Evolutionary conservation across 2,888 invertebrate genomes (phyloP).

Genomic region (Heliconius cydno): DNA sequence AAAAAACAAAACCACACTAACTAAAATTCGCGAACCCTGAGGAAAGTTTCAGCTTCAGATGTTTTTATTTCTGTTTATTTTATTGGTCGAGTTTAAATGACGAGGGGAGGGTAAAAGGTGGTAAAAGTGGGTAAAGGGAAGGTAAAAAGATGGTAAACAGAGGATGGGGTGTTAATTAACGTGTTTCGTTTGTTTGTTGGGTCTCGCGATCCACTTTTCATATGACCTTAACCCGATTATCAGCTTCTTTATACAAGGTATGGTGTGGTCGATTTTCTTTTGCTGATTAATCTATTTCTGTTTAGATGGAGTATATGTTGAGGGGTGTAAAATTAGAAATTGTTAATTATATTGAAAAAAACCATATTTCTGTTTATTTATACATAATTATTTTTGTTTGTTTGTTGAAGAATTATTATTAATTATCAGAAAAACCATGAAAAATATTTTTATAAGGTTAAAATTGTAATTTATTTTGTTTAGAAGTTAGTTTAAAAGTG

Average conservation of each 20-base stretch:
- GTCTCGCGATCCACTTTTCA: conserved; percentile 39
- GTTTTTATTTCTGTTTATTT: conserved; percentile 43
- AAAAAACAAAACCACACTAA: background rate
- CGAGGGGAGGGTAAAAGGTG: conserved; percentile 14
- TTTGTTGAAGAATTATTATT: too few relatives aligned
- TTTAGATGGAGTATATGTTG: background rate
- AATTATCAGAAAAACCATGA: too few relatives aligned
- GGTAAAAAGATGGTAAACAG: background rate
- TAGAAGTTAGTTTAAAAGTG: background rate
- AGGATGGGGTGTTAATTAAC: conserved; percentile 41
- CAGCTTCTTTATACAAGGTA: conserved; percentile 24
- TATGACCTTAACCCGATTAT: conserved; percentile 44
- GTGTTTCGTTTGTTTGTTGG: conserved; percentile 41
- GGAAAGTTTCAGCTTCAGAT: conserved; percentile 31
- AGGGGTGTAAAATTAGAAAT: background rate
- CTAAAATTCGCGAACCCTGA: conserved; percentile 5
- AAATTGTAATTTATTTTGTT: background rate
- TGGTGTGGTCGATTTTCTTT: conserved; percentile 11
- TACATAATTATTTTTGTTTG: background rate
- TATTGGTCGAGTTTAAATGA: conserved; percentile 35
- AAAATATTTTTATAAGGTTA: background rate
- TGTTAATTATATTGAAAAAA: background rate
- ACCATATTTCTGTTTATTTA: background rate
- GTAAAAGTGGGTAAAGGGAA: background rate
- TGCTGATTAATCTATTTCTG: background rate